Percentiles rank a stretch among this genome's conserved stretches.
Evolutionary conservation across 2,888 invertebrate genomes (phyloP).

Genomic region (Opisthograptis luteolata): DNA sequence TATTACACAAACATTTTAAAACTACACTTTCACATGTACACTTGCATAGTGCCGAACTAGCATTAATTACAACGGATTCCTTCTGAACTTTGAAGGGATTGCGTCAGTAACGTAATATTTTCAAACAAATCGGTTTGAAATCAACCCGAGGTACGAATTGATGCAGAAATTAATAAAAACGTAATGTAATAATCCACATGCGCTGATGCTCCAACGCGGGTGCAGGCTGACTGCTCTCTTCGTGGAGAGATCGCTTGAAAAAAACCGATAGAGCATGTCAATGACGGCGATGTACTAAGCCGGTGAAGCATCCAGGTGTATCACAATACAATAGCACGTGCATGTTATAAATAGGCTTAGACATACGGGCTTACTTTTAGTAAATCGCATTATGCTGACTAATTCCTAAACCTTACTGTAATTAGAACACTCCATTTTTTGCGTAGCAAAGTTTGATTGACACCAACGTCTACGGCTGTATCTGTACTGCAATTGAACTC

Average conservation of each 20-base stretch:
- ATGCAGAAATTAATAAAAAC: conserved; percentile 16
- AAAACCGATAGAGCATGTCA: conserved; percentile 73
- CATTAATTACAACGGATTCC: neutral
- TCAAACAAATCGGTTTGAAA: conserved; percentile 28
- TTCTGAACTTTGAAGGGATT: conserved; percentile 9
- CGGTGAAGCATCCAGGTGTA: conserved; percentile 37
- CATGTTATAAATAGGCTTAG: conserved; percentile 29
- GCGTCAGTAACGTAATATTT: conserved; percentile 21
- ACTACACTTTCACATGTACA: conserved; percentile 47
- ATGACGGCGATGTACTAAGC: conserved; percentile 46
- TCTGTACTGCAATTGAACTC: neutral
- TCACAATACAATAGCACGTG: conserved; percentile 34
- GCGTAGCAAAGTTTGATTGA: no score
- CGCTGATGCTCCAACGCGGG: conserved; percentile 63
- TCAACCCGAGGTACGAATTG: conserved; percentile 31
- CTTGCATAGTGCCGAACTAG: conserved; percentile 37
- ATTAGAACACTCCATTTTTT: conserved; percentile 3
- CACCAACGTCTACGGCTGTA: no score
- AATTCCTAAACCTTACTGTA: conserved; percentile 21
- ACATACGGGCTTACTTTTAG: conserved; percentile 24
- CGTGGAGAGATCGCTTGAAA: conserved; percentile 82
- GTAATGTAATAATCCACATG: conserved; percentile 43
- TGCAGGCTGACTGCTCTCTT: conserved; percentile 75
- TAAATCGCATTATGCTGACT: conserved; percentile 34
- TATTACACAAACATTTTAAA: conserved; percentile 49